Percentiles rank a stretch among this genome's conserved stretches.
Conservation (phyloP, 2,113 vertebrate genomes). For the Limanda limanda region DNA sequence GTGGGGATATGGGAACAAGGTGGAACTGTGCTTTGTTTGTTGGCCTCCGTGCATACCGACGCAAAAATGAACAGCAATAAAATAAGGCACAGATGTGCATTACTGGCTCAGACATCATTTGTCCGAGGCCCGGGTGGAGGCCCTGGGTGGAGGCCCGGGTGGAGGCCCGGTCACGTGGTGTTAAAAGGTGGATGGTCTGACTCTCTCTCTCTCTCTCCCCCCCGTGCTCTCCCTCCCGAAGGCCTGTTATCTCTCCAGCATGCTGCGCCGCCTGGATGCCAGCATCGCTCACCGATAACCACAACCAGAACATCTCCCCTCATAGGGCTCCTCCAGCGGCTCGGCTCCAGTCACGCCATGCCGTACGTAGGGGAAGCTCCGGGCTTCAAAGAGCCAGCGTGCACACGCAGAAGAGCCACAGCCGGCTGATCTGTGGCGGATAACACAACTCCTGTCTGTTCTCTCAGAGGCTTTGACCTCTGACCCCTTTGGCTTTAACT, state of each 20-base stretch:
- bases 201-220: slow-evolving; percentile 22
- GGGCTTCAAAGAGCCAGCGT: slow-evolving; percentile 57
- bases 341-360: slow-evolving; percentile 64
- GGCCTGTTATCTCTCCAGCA: slow-evolving; percentile 73
- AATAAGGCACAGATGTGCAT: slow-evolving; percentile 85
- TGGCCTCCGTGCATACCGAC: slow-evolving; percentile 77
- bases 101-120: slow-evolving; percentile 77
- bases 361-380: slow-evolving; percentile 55
- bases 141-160: slow-evolving; percentile 52
- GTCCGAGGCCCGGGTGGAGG: slow-evolving; percentile 66
- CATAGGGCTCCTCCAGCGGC: slow-evolving; percentile 45
- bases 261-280: slow-evolving; percentile 70
- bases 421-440: slow-evolving; percentile 61
- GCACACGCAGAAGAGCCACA: slow-evolving; percentile 34
- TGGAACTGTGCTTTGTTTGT: slow-evolving; percentile 81
- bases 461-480: slow-evolving; percentile 62
- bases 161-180: slow-evolving; percentile 68
- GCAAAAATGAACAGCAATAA: slow-evolving; percentile 81
- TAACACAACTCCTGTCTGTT: slow-evolving; percentile 71
- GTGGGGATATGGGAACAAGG: slow-evolving; percentile 75
- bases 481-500: slow-evolving; percentile 65
- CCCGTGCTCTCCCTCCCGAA: slow-evolving; percentile 9
- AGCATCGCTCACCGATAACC: slow-evolving; percentile 71
- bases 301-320: slow-evolving; percentile 76
- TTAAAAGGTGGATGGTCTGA: slow-evolving; percentile 69